Conservation (phyloP, 2,888 invertebrate genomes). For the Argyra leucocephala region DNA sequence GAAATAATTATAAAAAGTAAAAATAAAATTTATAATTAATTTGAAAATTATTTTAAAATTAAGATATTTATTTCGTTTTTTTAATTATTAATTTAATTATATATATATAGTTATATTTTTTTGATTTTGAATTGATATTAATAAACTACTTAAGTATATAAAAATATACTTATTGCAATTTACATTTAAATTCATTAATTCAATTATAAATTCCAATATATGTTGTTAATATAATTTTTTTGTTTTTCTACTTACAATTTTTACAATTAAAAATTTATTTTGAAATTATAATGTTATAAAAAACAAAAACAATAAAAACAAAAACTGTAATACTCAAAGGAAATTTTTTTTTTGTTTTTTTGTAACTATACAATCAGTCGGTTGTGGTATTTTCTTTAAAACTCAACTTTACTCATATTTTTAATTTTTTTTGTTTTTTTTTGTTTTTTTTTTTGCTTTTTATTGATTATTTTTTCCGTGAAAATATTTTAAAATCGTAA, state of each 20-base stretch:
- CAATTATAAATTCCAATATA: slow-evolving; percentile 3
- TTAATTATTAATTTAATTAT: too few relatives aligned
- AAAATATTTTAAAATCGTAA: slow-evolving; percentile 1
- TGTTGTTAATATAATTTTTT: not conserved
- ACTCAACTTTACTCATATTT: too few relatives aligned
- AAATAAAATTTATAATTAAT: too few relatives aligned
- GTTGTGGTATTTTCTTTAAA: too few relatives aligned
- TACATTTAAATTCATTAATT: slow-evolving; percentile 6
- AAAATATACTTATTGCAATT: not conserved
- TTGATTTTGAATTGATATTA: too few relatives aligned
- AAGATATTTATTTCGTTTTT: too few relatives aligned
- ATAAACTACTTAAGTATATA: too few relatives aligned
- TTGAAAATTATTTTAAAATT: too few relatives aligned
- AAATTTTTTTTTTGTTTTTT: not conserved
- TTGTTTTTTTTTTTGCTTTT: not conserved
- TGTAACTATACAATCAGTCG: not conserved
- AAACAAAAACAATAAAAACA: slow-evolving; percentile 10
- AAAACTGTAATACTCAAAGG: not conserved
- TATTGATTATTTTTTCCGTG: not conserved
- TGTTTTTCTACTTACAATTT: not conserved
- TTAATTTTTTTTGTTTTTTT: not conserved
- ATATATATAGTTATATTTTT: too few relatives aligned
- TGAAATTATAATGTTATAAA: too few relatives aligned
- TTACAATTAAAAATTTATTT: too few relatives aligned
- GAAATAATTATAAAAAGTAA: too few relatives aligned